Base-by-base conservation (phyloP, 1,140 invertebrate genomes). In the Atta cephalotes region DNA sequence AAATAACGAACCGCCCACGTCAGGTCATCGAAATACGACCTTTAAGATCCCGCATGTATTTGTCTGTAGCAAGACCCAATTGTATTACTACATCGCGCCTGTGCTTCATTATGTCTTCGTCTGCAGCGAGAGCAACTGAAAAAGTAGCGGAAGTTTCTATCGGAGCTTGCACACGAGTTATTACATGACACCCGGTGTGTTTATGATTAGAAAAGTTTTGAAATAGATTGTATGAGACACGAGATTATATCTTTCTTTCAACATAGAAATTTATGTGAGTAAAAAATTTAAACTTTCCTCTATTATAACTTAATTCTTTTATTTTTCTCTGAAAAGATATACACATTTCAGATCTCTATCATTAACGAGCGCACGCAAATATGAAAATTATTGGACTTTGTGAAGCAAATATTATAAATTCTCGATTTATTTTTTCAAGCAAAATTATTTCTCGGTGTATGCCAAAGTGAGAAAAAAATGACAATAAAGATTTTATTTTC, bases 121-220 rank as follows among this genome's bases (percentile, higher is more conserved):
- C 58, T 12, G 56, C 21, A 35, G 35, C 6, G 39, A 72, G 28
- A 51, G 49, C 25, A 25, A 25, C 25, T 76, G 14, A 84, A 74
- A 76, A 62, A 63, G 25, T 25, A 14, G 0, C 53, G 39, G 9
- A 76, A 74, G 16, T 74, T 62, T 7, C 10, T 28, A 21, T 74
- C 56, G 7, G 6, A 74, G 39, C 68, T 82, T 60, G 56, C 18
- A 62, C 39, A 21, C 45, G 39, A 51, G 5, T 39, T 84, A 84
- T 84, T 31, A 16, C 25, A 14, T 14, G 18, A 49, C 25, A 25
- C 70, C 18, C 7, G 45, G 16, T n/a, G 25, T 51, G 77, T 66
- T 81, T 58, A 76, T 62, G 56, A 84, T 84, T 56, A 51, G 39
- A 74, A 63, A 76, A 74, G 56, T 76, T 84, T 25, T 16, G 2